Conservation (phyloP, 1,140 invertebrate genomes). For the Pristionchus pacificus region DNA sequence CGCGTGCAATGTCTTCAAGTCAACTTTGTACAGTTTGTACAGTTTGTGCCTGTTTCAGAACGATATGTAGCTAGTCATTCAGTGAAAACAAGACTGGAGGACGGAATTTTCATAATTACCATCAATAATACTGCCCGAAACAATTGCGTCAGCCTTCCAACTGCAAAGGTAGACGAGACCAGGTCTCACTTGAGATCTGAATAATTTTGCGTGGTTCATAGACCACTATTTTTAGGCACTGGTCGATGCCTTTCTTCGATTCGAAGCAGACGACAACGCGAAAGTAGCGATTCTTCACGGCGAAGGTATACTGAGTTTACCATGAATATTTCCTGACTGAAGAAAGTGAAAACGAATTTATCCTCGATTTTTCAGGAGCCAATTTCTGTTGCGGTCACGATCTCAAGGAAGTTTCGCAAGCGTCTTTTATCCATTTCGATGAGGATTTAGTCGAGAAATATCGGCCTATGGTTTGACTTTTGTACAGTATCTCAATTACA, state of each 20-base stretch:
- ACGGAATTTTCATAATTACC: constrained; percentile 71
- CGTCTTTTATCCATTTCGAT: constrained; percentile 6
- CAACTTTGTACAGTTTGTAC: too few species aligned
- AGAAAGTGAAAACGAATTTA: background rate
- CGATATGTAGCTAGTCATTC: too few species aligned
- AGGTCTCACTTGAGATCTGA: too few species aligned
- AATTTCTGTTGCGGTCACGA: constrained; percentile 86
- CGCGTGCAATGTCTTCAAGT: too few species aligned
- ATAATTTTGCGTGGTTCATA: too few species aligned
- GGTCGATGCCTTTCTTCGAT: constrained; percentile 69
- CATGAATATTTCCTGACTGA: too few species aligned
- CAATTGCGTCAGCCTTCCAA: constrained; percentile 73
- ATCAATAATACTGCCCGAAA: constrained; percentile 77
- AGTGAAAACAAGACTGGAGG: constrained; percentile 23
- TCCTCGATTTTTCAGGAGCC: constrained; percentile 65
- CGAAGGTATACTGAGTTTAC: constrained; percentile 63
- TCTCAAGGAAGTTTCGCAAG: constrained; percentile 63
- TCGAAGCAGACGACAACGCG: constrained; percentile 72
- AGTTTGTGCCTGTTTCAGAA: too few species aligned
- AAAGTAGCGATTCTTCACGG: constrained; percentile 77
- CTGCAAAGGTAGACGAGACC: too few species aligned
- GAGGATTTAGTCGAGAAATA: constrained; percentile 29
- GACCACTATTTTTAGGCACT: background rate
- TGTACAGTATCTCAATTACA: too few species aligned
- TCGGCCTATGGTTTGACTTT: constrained; percentile 28